Evolutionary conservation across 2,113 vertebrate species (phyloP), one percentile per base, ranked within the genome.

Genomic region (Grallaria varia): DNA sequence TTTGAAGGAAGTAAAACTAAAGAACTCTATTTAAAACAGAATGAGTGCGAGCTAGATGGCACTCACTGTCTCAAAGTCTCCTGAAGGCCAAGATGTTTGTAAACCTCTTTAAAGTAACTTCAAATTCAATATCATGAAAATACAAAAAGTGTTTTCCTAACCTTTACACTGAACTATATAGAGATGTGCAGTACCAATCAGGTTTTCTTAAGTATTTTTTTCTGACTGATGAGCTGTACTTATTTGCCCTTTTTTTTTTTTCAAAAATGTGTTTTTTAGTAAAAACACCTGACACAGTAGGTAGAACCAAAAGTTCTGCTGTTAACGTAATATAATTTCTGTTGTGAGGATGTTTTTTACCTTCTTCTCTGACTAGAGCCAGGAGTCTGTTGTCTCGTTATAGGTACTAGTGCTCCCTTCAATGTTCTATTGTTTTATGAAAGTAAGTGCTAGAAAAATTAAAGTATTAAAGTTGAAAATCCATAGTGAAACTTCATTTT

Each of bases 11-110:
- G 84, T 87, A 33, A 42, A 60, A 55, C 33, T 85, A 90, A 97
- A 96, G 84, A 92, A 64, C 56, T 89, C 45, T 62, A 44, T 87
- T 96, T 94, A 47, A 75, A 35, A 73, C 35, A 93, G 94, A 76
- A 68, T 94, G 79, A 96, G 75, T 62, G 28, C 85, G 75, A 96
- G 58, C 63, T 85, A 67, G 19, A 62, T 47, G 55, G 30, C 47
- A 4, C 23, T 71, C 7, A 14, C 17, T 85, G n/a, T 9, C 28
- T 90, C 11, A 27, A 67, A 47, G 39, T 86, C 21, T 77, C 23
- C 44, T 58, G 42, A 68, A 90, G 25, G 45, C 18, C 40, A 77
- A 59, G 22, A 33, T 55, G 5, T 55, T 87, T 92, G 45, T 66
- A 66, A 83, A 68, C 4, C 3, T 39, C 33, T 89, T 86, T 33